Percentiles rank a stretch among this genome's conserved stretches.
These are phyloP conservation scores for Hypomecis punctinalis DNA, from an alignment of 2,888 invertebrate species.

Conservation along the genomic window DNA sequence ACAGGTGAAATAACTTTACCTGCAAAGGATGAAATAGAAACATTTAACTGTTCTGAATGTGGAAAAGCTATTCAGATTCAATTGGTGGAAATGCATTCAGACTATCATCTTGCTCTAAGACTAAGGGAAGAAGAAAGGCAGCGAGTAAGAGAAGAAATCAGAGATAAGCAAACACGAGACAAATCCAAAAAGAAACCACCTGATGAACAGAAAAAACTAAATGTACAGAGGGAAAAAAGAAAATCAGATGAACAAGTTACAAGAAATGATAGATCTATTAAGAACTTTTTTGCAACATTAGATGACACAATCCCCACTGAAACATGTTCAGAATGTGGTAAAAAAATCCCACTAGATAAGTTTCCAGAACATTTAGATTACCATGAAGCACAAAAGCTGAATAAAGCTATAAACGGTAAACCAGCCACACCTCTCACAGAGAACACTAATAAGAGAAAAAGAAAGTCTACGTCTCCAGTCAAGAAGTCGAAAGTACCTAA, in stretches of 20 bases:
- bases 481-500: conserved; percentile 68
- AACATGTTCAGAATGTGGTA: conserved; percentile 89
- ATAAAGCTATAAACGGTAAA: conserved; percentile 86
- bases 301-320: conserved; percentile 68
- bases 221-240: conserved; percentile 39
- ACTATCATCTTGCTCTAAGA: conserved; percentile 89
- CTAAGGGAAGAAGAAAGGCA: conserved; percentile 85
- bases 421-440: conserved; percentile 40
- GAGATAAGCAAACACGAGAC: conserved; percentile 41
- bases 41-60: conserved; percentile 87
- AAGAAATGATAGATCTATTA: conserved; percentile 63
- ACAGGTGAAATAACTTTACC: no score
- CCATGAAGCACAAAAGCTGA: conserved; percentile 93
- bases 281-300: conserved; percentile 79
- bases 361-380: conserved; percentile 92
- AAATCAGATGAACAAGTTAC: conserved; percentile 43
- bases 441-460: conserved; percentile 69
- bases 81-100: conserved; percentile 88
- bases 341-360: conserved; percentile 85
- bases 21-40: conserved; percentile 42
- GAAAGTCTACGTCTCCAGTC: conserved; percentile 63
- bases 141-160: conserved; percentile 57
- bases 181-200: conserved; percentile 30
- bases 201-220: conserved; percentile 39
- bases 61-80: conserved; percentile 82